phyloP scores from a whole-genome alignment of 1,140 invertebrate species.

The Asobara japonica region DNA sequence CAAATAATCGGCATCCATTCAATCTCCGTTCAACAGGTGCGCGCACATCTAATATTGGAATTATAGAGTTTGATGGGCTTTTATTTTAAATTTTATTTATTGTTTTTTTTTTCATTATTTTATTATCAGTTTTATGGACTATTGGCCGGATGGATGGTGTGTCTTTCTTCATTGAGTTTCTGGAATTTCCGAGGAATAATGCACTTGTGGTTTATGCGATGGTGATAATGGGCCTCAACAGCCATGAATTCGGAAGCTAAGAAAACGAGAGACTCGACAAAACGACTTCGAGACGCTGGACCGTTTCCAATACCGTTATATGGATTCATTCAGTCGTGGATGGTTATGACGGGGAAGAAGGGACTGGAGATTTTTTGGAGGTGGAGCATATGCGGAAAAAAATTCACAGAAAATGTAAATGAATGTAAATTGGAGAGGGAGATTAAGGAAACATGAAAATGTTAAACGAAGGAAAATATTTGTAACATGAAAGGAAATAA shows the following conservation, averaged over 20 bases:
- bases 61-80: too few species aligned
- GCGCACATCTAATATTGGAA: too few species aligned
- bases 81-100: too few species aligned
- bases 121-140: neutral
- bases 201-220: neutral
- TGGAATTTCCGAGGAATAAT: neutral
- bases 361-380: too few species aligned
- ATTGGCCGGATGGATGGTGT: neutral
- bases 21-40: too few species aligned
- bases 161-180: neutral
- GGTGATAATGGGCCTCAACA: neutral
- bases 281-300: conserved; percentile 39
- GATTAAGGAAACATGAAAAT: too few species aligned
- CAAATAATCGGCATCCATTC: too few species aligned
- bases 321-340: conserved; percentile 47
- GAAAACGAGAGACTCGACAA: conserved; percentile 38
- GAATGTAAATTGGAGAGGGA: too few species aligned
- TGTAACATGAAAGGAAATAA: too few species aligned
- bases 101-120: too few species aligned
- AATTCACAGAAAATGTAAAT: neutral
- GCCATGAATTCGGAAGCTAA: conserved; percentile 38
- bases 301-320: conserved; percentile 57
- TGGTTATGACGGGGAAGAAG: neutral
- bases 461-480: too few species aligned
- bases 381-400: too few species aligned